Conservation (phyloP, 2,113 vertebrate genomes). For the Danio rerio region DNA sequence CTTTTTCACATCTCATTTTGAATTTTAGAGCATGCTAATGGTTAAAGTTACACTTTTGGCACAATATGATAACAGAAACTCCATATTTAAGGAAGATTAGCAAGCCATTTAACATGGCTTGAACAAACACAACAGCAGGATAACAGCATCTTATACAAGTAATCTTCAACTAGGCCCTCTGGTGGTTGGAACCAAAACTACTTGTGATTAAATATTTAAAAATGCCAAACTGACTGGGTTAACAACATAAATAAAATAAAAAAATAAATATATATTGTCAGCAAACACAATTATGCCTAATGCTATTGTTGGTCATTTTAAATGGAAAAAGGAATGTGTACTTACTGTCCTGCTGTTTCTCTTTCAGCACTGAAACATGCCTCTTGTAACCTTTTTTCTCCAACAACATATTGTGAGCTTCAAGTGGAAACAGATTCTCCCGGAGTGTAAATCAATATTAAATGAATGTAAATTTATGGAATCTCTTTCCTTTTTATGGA, state of each 20-base stretch:
- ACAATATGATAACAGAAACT: not conserved
- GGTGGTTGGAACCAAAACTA: constrained; percentile 1
- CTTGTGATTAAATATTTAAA: not conserved
- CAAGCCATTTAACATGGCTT: not conserved
- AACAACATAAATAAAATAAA: not conserved
- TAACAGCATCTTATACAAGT: not conserved
- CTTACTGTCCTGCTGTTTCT: not conserved
- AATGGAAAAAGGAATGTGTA: constrained; percentile 8
- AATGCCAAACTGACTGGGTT: not conserved
- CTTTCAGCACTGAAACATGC: no score
- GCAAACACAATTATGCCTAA: not conserved
- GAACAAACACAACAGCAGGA: not conserved
- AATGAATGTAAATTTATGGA: not conserved
- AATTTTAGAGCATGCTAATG: no score
- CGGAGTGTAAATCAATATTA: not conserved
- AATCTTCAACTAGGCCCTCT: constrained; percentile 32
- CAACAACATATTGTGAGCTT: not conserved
- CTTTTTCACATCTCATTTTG: not conserved
- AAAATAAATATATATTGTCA: no score
- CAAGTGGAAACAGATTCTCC: not conserved
- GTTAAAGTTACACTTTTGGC: not conserved
- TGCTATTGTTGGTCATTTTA: not conserved
- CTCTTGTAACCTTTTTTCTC: not conserved
- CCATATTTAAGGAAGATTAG: not conserved
- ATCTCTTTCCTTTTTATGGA: not conserved